A percentile compares a stretch with the other conserved stretches of the same genome.
These are phyloP conservation scores for Pavo muticus DNA, from an alignment of 2,113 vertebrate species.

Conservation along the genomic window DNA sequence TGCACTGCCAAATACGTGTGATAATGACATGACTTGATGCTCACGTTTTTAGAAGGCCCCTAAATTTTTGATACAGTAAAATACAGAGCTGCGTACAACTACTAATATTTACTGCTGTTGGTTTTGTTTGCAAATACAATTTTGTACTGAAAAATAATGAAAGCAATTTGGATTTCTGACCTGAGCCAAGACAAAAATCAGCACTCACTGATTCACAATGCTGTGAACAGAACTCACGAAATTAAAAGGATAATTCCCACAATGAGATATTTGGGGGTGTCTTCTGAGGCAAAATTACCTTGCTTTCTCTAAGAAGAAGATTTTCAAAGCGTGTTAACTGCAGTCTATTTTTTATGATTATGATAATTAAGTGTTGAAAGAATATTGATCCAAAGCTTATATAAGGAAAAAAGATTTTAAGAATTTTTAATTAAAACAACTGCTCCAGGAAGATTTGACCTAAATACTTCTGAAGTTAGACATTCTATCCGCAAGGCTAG, in stretches of 20 bases:
- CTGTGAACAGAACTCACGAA: not conserved
- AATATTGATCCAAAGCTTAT: slow-evolving; percentile 3
- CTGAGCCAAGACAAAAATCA: not conserved
- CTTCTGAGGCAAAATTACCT: not conserved
- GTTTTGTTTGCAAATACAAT: not conserved
- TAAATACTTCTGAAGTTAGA: not conserved
- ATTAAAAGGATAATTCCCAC: not conserved
- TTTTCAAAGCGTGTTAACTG: not conserved
- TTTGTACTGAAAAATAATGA: not conserved
- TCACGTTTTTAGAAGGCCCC: not conserved
- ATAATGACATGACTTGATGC: not conserved
- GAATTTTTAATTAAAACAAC: slow-evolving; percentile 24
- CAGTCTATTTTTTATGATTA: not conserved
- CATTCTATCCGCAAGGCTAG: not conserved
- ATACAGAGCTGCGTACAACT: not conserved
- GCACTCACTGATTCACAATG: not conserved
- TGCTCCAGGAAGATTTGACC: slow-evolving; percentile 1
- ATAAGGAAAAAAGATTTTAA: not conserved
- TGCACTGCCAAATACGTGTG: not conserved
- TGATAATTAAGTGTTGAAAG: slow-evolving; percentile 21
- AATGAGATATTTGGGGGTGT: not conserved
- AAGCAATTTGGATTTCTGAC: not conserved
- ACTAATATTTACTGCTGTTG: not conserved
- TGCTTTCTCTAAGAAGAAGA: not conserved
- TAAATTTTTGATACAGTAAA: not conserved